Evolutionary conservation across 2,113 vertebrate species (phyloP).

Genomic region (Ascaphus truei): DNA sequence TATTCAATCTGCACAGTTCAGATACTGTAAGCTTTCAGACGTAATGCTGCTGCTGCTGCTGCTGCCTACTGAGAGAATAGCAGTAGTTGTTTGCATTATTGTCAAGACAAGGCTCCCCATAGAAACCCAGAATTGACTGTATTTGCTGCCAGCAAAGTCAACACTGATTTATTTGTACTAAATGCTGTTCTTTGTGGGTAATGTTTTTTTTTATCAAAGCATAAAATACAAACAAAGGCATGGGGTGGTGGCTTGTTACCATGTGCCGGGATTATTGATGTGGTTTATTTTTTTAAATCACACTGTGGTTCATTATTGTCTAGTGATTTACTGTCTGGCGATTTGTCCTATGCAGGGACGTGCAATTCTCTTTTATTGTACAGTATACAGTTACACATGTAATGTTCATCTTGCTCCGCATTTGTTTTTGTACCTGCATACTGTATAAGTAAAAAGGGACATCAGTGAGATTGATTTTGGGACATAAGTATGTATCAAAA

Average conservation of each 20-base stretch:
- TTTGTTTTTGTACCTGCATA: too few relatives aligned
- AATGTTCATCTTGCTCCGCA: too few relatives aligned
- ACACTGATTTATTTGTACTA: background rate
- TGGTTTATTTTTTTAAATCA: too few relatives aligned
- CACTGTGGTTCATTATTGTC: background rate
- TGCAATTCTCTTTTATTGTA: background rate
- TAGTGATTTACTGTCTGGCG: background rate
- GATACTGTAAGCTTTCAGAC: background rate
- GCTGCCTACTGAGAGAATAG: background rate
- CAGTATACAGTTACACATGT: too few relatives aligned
- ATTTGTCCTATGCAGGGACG: background rate
- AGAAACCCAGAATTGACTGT: conserved; percentile 21
- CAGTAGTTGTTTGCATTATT: conserved; percentile 17
- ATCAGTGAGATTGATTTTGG: too few relatives aligned
- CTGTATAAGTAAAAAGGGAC: too few relatives aligned
- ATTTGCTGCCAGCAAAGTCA: conserved; percentile 17
- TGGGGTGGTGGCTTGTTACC: conserved; percentile 8
- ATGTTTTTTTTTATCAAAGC: background rate
- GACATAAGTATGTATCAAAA: too few relatives aligned
- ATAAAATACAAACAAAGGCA: background rate
- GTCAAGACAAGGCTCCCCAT: background rate
- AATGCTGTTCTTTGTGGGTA: background rate
- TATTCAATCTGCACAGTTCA: background rate
- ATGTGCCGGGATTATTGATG: background rate
- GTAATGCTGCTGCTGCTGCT: conserved; percentile 10